Evolutionary conservation across 2,888 invertebrate genomes (phyloP), one percentile per base, ranked within the genome.

Genomic region (Hydraecia micacea): DNA sequence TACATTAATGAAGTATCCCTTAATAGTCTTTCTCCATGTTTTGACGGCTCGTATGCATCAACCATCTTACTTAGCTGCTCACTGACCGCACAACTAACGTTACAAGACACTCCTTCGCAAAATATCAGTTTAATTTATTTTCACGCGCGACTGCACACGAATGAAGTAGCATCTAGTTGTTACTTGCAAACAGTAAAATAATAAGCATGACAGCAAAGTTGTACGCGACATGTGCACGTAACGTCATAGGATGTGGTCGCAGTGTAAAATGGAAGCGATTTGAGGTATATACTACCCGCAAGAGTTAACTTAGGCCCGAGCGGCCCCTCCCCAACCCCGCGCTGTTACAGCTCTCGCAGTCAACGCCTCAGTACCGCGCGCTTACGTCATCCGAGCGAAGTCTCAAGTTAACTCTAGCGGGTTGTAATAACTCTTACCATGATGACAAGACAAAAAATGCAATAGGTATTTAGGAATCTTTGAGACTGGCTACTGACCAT

Each of bases 121-220:
- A 66, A 75, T 70, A 83, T 73, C 55, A 78, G 55, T 77, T 73
- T 67, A 78, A 86, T 78, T 71, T 73, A 80, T 86, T 80, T 87
- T 73, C 49, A 25, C 68, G 28, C 42, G 36, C 69, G 60, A 75
- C 84, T 85, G 69, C 71, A 15, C 58, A 15, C 52, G 76, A 73
- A 77, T 80, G 76, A 71, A 85, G 36, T 72, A 68, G 28, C 58
- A 71, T 63, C 39, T 67, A 80, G 80, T 69, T 69, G 76, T 77
- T 84, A 76, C 77, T 73, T 55, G 70, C 77, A 77, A 84, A 81
- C 89, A 86, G 89, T 88, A 73, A 88, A 88, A 88, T 88, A 89
- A 88, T 88, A 89, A 83, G 68, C 77, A 77, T 86, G 83, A 77
- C 84, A 82, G 78, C 79, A 25, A 89, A 89, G 73, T 89, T 88